phyloP scores from a whole-genome alignment of 2,113 vertebrate species.

The Petrocephalus zakoni region DNA sequence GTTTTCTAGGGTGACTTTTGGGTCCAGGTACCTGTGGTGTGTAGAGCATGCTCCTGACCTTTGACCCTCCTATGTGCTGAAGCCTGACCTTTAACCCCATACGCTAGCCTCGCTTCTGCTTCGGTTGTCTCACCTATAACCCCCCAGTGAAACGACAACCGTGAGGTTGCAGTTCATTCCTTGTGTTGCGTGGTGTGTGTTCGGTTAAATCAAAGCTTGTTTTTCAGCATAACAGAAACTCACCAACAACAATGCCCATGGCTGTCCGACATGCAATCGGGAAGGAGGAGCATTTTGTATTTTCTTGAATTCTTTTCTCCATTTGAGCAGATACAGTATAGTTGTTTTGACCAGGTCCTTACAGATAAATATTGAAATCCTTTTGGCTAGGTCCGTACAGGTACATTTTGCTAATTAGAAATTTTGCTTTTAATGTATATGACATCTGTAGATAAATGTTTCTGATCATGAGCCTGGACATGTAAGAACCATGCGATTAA shows the following conservation, averaged over 20 bases:
- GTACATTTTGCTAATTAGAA: background rate
- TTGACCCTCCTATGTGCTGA: constrained; percentile 38
- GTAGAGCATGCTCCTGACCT: constrained; percentile 43
- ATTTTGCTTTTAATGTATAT: background rate
- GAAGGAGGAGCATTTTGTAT: background rate
- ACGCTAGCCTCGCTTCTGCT: constrained; percentile 10
- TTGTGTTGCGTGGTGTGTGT: background rate
- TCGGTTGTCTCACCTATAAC: background rate
- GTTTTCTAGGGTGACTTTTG: constrained; percentile 94
- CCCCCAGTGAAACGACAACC: background rate
- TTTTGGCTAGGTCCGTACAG: background rate
- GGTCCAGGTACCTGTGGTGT: constrained; percentile 87
- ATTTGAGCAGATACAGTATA: background rate
- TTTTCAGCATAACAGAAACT: background rate
- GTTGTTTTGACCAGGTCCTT: background rate
- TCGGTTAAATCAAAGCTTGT: background rate
- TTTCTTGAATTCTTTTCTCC: background rate
- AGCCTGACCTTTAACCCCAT: constrained; percentile 39
- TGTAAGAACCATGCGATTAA: background rate
- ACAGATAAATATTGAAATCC: background rate
- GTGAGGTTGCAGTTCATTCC: background rate
- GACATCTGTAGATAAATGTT: background rate
- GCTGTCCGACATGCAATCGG: background rate
- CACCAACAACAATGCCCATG: background rate
- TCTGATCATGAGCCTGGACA: background rate